A percentile compares a stretch with the other conserved stretches of the same genome.
Conservation (phyloP, 2,113 vertebrate species). For the Leiothrix lutea region DNA sequence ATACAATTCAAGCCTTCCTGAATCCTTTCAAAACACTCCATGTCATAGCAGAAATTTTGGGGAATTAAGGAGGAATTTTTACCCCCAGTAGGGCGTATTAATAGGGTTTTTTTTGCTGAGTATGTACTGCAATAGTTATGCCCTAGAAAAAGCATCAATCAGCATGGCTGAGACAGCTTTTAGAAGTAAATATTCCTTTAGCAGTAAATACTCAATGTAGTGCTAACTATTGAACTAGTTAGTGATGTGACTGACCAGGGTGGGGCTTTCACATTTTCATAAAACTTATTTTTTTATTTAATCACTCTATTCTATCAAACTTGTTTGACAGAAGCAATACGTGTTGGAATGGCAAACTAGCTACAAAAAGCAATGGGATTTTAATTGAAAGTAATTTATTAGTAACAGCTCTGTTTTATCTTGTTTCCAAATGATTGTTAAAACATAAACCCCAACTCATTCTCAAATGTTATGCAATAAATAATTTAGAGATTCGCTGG, state of each 20-base stretch:
- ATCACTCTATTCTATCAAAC: background rate
- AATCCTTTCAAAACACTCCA: background rate
- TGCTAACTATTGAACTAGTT: background rate
- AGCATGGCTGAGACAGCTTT: background rate
- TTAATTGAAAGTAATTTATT: background rate
- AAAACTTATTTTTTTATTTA: background rate
- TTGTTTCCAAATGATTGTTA: background rate
- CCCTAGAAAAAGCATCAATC: background rate
- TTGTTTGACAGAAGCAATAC: background rate
- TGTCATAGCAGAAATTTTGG: background rate
- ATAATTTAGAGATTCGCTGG: background rate
- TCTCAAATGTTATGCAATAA: accelerated
- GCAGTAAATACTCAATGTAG: background rate
- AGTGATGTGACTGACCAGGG: background rate
- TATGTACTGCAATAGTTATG: background rate
- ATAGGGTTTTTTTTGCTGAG: background rate
- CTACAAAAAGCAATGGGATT: background rate
- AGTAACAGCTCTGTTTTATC: background rate
- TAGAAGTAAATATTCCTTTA: background rate
- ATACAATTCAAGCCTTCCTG: background rate
- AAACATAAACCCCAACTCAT: background rate
- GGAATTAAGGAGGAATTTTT: background rate
- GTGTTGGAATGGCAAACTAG: background rate
- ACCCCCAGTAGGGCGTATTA: accelerated
- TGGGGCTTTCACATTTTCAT: background rate